Evolutionary conservation across 2,113 vertebrate species (phyloP).

Genomic region (Pedetes capensis): DNA sequence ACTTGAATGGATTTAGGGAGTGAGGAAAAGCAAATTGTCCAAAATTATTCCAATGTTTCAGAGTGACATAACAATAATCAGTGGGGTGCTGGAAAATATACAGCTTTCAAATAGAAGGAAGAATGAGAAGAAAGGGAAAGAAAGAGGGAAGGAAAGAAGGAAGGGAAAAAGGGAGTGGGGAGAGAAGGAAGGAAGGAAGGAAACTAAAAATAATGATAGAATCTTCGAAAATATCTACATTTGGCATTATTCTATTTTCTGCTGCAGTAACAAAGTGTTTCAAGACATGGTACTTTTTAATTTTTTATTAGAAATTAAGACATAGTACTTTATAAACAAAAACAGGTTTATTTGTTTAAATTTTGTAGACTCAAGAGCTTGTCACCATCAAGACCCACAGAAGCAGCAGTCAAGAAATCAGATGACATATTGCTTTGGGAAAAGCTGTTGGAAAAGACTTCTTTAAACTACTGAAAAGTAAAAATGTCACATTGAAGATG

Average conservation of each 20-base stretch:
- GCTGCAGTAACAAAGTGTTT: background rate
- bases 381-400: too few species aligned
- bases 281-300: background rate
- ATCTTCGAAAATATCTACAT: background rate
- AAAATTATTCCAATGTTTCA: background rate
- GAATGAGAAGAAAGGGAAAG: too few species aligned
- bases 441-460: too few species aligned
- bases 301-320: too few species aligned
- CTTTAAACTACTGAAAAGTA: too few species aligned
- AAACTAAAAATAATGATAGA: background rate
- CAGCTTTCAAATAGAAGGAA: background rate
- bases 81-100: background rate
- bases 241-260: background rate
- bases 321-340: too few species aligned
- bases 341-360: background rate
- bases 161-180: too few species aligned
- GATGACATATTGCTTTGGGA: too few species aligned
- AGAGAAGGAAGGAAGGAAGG: accelerated
- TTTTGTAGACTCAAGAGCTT: background rate
- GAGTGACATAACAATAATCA: background rate
- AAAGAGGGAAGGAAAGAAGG: background rate
- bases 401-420: too few species aligned
- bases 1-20: background rate
- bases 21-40: background rate
- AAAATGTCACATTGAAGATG: too few species aligned